phyloP scores from a whole-genome alignment of 1,140 invertebrate genomes.

The Atta texana region DNA sequence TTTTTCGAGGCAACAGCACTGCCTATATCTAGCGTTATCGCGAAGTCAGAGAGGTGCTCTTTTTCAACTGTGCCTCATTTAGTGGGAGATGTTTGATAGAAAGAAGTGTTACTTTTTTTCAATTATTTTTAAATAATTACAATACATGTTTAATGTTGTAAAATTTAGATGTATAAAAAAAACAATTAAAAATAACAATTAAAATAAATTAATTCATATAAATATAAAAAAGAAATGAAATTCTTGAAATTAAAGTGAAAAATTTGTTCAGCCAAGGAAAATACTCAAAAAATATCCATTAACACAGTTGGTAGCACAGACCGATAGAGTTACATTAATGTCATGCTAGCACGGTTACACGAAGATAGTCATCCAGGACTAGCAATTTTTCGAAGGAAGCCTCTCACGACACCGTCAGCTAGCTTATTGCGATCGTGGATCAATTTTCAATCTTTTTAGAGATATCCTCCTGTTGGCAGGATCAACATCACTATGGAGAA shows the following conservation, averaged over 20 bases:
- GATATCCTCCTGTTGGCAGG: slow-evolving; percentile 47
- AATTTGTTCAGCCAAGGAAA: neutral
- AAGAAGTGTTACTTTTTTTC: slow-evolving; percentile 1
- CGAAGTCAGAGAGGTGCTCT: slow-evolving; percentile 20
- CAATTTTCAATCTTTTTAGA: slow-evolving; percentile 63
- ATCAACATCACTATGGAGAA: slow-evolving; percentile 38
- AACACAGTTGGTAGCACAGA: slow-evolving; percentile 20
- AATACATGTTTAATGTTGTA: neutral
- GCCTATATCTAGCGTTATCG: slow-evolving; percentile 46
- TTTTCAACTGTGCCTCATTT: slow-evolving; percentile 40
- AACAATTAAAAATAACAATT: neutral
- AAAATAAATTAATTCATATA: too few species aligned
- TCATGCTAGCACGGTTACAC: slow-evolving; percentile 17
- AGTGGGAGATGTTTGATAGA: neutral
- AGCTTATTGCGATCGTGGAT: slow-evolving; percentile 60
- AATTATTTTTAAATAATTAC: neutral
- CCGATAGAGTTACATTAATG: slow-evolving; percentile 59
- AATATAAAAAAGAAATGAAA: neutral
- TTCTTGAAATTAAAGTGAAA: neutral
- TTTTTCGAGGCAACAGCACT: slow-evolving; percentile 69
- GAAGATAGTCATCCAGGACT: slow-evolving; percentile 51
- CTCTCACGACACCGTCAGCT: slow-evolving; percentile 55
- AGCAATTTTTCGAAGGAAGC: slow-evolving; percentile 60
- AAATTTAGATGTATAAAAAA: neutral
- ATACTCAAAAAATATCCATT: slow-evolving; percentile 28